phyloP scores from a whole-genome alignment of 2,113 vertebrate species.

The Trichechus manatus region DNA sequence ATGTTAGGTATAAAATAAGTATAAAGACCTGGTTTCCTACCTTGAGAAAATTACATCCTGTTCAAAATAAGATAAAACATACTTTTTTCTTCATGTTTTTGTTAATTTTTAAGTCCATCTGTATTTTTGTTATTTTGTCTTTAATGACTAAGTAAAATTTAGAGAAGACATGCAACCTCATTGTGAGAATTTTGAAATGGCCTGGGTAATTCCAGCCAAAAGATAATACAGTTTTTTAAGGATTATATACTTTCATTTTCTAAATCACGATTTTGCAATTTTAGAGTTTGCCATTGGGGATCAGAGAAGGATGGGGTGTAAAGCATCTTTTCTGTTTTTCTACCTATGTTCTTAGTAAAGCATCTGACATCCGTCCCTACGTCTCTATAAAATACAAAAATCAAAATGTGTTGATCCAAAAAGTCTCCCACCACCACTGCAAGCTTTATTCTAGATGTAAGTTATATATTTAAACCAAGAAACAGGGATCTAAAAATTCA shows the following conservation, averaged over 20 bases:
- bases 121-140: constrained; percentile 18
- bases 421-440: background rate
- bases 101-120: constrained; percentile 26
- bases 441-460: constrained; percentile 18
- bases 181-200: background rate
- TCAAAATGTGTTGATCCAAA: background rate
- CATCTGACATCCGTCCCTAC: constrained; percentile 2
- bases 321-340: constrained; percentile 40
- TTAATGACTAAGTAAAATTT: constrained; percentile 40
- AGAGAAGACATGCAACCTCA: background rate
- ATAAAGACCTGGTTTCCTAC: background rate
- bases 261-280: background rate
- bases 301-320: background rate
- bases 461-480: constrained; percentile 55
- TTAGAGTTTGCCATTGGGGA: constrained; percentile 1
- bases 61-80: constrained; percentile 29
- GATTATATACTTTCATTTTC: background rate
- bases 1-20: constrained; percentile 14
- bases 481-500: constrained; percentile 36
- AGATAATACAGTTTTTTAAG: constrained; percentile 1
- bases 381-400: constrained; percentile 42
- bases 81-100: constrained; percentile 35
- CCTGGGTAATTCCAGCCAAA: constrained; percentile 7
- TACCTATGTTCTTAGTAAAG: background rate
- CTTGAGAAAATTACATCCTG: constrained; percentile 24